phyloP scores from a whole-genome alignment of 2,797 vertebrate species.

The Luscinia luscinia region DNA sequence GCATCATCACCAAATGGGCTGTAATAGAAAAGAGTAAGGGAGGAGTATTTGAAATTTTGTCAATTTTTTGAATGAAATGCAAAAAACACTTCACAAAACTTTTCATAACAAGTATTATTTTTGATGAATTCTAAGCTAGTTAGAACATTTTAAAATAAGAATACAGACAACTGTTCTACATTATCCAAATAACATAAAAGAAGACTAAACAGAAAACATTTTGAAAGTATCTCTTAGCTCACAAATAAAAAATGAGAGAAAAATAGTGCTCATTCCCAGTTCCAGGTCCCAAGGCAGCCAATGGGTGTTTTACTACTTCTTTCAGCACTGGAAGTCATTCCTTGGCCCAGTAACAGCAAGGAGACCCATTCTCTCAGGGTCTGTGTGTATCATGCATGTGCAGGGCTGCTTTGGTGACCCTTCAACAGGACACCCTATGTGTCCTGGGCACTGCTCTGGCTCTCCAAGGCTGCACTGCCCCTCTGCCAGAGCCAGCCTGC shows the following conservation, averaged over 20 bases:
- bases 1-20: background rate
- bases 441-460: accelerated
- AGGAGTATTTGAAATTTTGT: background rate
- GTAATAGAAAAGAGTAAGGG: background rate
- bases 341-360: background rate
- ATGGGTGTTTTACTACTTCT: constrained; percentile 43
- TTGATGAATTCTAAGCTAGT: background rate
- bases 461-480: background rate
- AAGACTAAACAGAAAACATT: constrained; percentile 47
- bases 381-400: background rate
- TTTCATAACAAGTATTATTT: background rate
- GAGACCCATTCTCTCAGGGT: background rate
- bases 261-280: constrained; percentile 4
- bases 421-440: accelerated
- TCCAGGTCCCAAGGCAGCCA: constrained; percentile 43
- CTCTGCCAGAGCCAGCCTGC: background rate
- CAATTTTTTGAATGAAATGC: background rate
- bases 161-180: constrained; percentile 22
- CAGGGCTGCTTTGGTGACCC: background rate
- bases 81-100: background rate
- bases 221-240: constrained; percentile 39
- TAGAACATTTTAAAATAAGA: constrained; percentile 2
- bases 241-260: constrained; percentile 37
- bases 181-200: constrained; percentile 41
- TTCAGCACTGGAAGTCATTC: constrained; percentile 30